These are phyloP conservation scores for Battus philenor DNA, from an alignment of 1,140 invertebrate species.

Conservation along the genomic window DNA sequence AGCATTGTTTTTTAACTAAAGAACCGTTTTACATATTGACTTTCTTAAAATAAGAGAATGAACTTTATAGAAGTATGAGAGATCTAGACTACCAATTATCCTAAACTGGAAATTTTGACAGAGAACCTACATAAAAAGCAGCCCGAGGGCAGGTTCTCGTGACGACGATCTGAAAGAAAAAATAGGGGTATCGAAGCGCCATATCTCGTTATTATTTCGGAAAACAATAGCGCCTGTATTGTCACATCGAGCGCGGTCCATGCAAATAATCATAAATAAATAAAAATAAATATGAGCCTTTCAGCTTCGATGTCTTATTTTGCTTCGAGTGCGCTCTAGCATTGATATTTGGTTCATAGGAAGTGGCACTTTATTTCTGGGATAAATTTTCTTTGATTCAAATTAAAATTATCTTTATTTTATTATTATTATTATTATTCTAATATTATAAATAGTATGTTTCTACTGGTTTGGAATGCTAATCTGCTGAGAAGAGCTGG, in stretches of 20 bases:
- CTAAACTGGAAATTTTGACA: not conserved
- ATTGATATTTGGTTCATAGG: constrained; percentile 22
- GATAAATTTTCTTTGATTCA: too few species aligned
- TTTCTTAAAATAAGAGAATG: too few species aligned
- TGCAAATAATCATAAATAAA: constrained; percentile 76
- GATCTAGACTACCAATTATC: not conserved
- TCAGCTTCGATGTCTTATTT: constrained; percentile 63
- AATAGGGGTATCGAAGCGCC: constrained; percentile 41
- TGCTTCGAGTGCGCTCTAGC: constrained; percentile 38
- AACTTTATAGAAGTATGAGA: too few species aligned
- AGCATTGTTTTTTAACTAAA: too few species aligned
- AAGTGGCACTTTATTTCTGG: too few species aligned
- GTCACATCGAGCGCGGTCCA: constrained; percentile 68
- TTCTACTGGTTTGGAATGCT: too few species aligned
- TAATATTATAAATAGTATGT: too few species aligned
- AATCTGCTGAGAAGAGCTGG: too few species aligned
- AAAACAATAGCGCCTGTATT: constrained; percentile 70
- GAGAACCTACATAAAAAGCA: constrained; percentile 20
- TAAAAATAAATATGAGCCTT: constrained; percentile 70
- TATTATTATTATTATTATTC: too few species aligned
- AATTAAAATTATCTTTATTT: too few species aligned
- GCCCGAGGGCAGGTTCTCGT: constrained; percentile 41
- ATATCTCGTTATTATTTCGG: constrained; percentile 73
- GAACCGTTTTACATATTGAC: too few species aligned
- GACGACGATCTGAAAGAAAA: constrained; percentile 45